Evolutionary conservation across 1,140 invertebrate species (phyloP).

Genomic region (Cryptotermes secundus): DNA sequence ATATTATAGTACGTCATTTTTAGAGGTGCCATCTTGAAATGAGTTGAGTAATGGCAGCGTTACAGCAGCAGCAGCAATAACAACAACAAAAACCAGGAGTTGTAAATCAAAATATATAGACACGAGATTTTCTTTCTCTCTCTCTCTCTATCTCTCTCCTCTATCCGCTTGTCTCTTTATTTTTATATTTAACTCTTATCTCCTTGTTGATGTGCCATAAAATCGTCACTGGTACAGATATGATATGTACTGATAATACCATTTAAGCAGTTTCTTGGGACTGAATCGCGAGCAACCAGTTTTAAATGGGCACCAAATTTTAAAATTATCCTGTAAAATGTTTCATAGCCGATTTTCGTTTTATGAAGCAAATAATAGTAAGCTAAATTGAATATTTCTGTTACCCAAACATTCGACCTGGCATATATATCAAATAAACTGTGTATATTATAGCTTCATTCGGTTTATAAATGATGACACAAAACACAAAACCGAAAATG

Average conservation of each 20-base stretch:
- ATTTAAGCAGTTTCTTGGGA: not conserved
- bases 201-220: conserved; percentile 4
- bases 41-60: not conserved
- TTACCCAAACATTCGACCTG: not conserved
- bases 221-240: not conserved
- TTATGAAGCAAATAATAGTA: not conserved
- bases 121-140: not conserved
- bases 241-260: not conserved
- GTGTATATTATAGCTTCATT: not conserved
- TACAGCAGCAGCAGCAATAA: not conserved
- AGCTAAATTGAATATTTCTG: not conserved
- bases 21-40: not conserved
- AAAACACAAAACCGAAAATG: not conserved
- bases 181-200: not conserved
- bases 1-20: not conserved
- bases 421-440: not conserved
- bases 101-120: too few species aligned
- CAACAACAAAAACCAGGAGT: too few species aligned
- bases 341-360: not conserved
- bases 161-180: not conserved
- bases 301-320: not conserved
- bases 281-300: not conserved
- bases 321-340: not conserved
- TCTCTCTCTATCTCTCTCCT: conserved; percentile 9
- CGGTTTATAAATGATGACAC: not conserved